Percentiles rank a stretch among this genome's conserved stretches.
phyloP scores from a whole-genome alignment of 1,140 invertebrate genomes.

The Tachypleus tridentatus region DNA sequence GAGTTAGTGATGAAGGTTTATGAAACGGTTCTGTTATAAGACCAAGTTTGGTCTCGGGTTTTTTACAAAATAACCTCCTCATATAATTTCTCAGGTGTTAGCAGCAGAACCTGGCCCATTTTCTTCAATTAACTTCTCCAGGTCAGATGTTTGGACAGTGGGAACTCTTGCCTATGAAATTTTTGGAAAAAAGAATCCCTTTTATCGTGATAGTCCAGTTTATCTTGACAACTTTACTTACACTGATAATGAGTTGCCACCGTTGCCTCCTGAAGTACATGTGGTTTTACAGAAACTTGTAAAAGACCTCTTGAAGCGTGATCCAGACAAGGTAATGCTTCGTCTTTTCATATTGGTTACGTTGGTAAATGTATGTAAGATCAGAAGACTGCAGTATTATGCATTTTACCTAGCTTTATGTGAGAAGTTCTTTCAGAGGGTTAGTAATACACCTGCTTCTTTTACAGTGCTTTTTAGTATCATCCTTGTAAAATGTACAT shows the following conservation, averaged over 20 bases:
- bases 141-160: constrained; percentile 71
- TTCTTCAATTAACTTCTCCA: constrained; percentile 58
- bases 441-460: too few species aligned
- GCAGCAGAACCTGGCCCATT: constrained; percentile 52
- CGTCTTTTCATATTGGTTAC: background rate
- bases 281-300: constrained; percentile 47
- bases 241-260: constrained; percentile 51
- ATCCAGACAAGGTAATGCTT: constrained; percentile 42
- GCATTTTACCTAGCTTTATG: too few species aligned
- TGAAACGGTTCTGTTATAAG: background rate
- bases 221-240: constrained; percentile 47
- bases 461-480: too few species aligned
- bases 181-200: constrained; percentile 64
- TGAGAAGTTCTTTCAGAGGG: too few species aligned
- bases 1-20: too few species aligned
- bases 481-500: too few species aligned
- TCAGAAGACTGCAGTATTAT: too few species aligned
- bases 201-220: constrained; percentile 38
- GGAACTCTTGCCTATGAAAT: constrained; percentile 75
- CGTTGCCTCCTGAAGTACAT: constrained; percentile 48
- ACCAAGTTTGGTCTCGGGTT: too few species aligned
- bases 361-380: too few species aligned
- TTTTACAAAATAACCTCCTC: too few species aligned
- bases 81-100: constrained; percentile 33
- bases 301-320: constrained; percentile 49